Evolutionary conservation across 2,888 invertebrate species (phyloP), one percentile per base, ranked within the genome.

Genomic region (Electrophaes corylata): DNA sequence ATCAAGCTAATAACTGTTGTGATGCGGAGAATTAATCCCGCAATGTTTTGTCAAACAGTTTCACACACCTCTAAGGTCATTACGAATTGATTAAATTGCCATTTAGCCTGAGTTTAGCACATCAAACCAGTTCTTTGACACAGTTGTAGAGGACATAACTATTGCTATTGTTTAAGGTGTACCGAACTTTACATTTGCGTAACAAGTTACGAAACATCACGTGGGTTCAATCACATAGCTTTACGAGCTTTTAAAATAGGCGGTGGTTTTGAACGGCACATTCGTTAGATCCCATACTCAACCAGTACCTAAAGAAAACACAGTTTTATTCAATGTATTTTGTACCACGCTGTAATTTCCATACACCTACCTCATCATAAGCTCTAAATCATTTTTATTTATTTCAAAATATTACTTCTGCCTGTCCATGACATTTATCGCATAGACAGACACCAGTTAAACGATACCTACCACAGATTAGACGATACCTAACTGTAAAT

Each of bases 81-180:
- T 49, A 20, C 5, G 37, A 43, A 41, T 47, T 20, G 16, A 40
- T 20, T 41, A 46, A 37, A 41, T 14, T 55, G 54, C 35, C 58
- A 31, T 51, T 50, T 46, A 46, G 57, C 12, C 39, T 50, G 6
- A 46, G 46, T 47, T 54, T 54, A 43, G 33, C 58, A 64, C 68
- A 80, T 77, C 75, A 75, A 78, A 80, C 81, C 75, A 79, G 83
- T 84, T 80, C 66, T 75, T 71, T 84, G 86, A 86, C 88, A 88
- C 72, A 88, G 81, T 81, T 88, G 81, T 69, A 82, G 84, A 87
- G 26, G 84, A 86, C 79, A 75, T 79, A 74, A 75, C 71, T 76
- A 68, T 72, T 73, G 71, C 85, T 75, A 88, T 88, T 88, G 88
- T 87, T 60, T 59, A 48, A 49, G 44, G 20, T 43, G 37, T 60